Evolutionary conservation across 2,888 invertebrate genomes (phyloP).

Genomic region (Oxyscelio sp.): DNA sequence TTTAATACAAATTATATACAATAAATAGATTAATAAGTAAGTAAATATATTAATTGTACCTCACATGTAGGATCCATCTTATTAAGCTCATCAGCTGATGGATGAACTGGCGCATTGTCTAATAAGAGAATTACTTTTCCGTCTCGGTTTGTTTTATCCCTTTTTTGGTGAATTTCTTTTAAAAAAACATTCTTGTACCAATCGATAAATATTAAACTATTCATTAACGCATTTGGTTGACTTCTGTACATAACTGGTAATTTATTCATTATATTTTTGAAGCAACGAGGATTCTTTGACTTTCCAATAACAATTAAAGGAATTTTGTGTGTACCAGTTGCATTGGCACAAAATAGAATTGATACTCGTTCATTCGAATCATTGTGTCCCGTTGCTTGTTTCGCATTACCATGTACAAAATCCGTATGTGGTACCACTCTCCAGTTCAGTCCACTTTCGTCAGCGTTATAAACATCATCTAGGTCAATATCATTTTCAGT

Average conservation of each 20-base stretch:
- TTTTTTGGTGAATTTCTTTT: neutral
- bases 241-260: constrained; percentile 16
- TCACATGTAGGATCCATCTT: constrained; percentile 2
- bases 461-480: constrained; percentile 25
- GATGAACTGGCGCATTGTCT: constrained; percentile 26
- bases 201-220: constrained; percentile 2
- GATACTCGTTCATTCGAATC: constrained; percentile 20
- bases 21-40: neutral
- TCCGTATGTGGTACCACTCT: neutral
- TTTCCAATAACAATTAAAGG: constrained; percentile 12
- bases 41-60: neutral
- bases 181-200: constrained; percentile 27
- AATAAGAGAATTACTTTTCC: constrained; percentile 11
- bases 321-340: constrained; percentile 26
- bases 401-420: constrained; percentile 4
- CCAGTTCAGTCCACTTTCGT: constrained; percentile 31
- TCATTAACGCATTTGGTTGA: constrained; percentile 16
- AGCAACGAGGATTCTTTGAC: constrained; percentile 10
- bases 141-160: constrained; percentile 1
- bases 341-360: constrained; percentile 32
- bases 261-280: constrained; percentile 1
- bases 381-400: constrained; percentile 2
- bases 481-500: constrained; percentile 26
- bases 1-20: neutral
- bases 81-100: constrained; percentile 6